Evolutionary conservation across 2,113 vertebrate genomes (phyloP).

Genomic region (Coptodon bakossiorum): DNA sequence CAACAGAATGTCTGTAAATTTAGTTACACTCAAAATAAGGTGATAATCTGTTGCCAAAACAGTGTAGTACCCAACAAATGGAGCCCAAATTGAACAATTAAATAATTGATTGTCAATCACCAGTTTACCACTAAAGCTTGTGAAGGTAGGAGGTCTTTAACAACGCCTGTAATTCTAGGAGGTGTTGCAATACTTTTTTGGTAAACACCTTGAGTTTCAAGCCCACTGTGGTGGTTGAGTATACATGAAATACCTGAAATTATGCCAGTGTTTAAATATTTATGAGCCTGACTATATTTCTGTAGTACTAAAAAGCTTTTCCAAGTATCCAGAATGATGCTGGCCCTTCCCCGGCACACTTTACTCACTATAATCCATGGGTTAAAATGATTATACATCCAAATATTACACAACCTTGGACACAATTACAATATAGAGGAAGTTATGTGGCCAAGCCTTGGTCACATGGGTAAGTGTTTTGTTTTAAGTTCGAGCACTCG

Average conservation of each 20-base stretch:
- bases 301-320: background rate
- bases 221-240: background rate
- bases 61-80: background rate
- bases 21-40: background rate
- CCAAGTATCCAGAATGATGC: background rate
- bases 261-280: background rate
- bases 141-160: background rate
- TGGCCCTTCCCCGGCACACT: background rate
- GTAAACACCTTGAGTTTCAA: background rate
- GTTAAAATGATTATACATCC: background rate
- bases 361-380: background rate
- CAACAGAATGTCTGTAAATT: too few species aligned
- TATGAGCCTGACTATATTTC: background rate
- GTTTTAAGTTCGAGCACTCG: background rate
- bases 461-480: background rate
- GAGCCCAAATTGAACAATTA: background rate
- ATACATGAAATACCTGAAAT: background rate
- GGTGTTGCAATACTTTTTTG: background rate
- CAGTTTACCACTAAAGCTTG: background rate
- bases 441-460: background rate
- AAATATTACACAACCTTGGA: background rate
- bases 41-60: background rate
- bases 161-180: background rate
- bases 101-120: background rate
- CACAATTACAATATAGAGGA: background rate